These are phyloP conservation scores for Lutraria rhynchaena DNA, from an alignment of 1,140 invertebrate species.

Conservation along the genomic window DNA sequence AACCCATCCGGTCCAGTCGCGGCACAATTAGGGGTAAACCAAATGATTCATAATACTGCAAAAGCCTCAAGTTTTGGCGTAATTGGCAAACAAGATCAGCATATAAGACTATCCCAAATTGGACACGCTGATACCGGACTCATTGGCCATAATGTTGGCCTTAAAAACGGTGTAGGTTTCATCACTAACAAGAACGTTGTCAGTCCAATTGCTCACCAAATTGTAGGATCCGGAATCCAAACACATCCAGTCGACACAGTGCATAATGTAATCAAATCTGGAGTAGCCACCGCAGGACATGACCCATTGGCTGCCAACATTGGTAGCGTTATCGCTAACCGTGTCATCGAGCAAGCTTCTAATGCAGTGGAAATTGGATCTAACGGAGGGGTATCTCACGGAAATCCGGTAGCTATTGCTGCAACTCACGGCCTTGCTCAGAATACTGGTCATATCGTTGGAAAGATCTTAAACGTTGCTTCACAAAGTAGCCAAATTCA, in stretches of 20 bases:
- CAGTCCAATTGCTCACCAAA: too few species aligned
- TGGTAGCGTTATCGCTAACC: slow-evolving; percentile 36
- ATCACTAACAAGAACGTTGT: too few species aligned
- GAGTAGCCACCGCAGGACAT: slow-evolving; percentile 14
- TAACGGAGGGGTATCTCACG: slow-evolving; percentile 12
- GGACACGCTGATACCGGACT: too few species aligned
- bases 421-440: slow-evolving; percentile 19
- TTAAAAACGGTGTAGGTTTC: too few species aligned
- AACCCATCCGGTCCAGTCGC: not conserved
- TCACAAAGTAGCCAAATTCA: too few species aligned
- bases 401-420: slow-evolving; percentile 21
- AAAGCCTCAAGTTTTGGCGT: not conserved
- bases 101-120: too few species aligned
- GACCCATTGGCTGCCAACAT: slow-evolving; percentile 30
- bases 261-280: slow-evolving; percentile 23
- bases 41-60: slow-evolving; percentile 11
- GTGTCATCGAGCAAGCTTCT: slow-evolving; percentile 20
- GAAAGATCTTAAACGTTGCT: slow-evolving; percentile 22
- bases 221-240: not conserved
- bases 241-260: slow-evolving; percentile 37
- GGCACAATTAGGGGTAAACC: not conserved
- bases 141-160: too few species aligned
- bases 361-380: slow-evolving; percentile 13
- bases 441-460: slow-evolving; percentile 32
- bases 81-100: not conserved